These are phyloP conservation scores for Myotis yumanensis DNA, from an alignment of 2,113 vertebrate species.

Conservation along the genomic window DNA sequence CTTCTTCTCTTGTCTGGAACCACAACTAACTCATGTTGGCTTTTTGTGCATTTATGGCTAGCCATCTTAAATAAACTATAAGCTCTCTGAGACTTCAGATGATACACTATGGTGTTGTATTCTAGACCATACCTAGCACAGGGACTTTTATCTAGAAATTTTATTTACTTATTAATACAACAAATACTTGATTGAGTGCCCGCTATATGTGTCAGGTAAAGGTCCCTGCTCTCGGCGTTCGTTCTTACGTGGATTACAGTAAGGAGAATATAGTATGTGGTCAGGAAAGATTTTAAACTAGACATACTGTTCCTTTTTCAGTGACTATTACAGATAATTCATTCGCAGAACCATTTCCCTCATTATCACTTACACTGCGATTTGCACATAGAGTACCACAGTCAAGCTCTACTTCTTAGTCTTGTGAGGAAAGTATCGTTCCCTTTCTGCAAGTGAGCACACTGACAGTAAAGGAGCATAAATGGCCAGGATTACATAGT, in stretches of 20 bases:
- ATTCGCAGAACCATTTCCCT: background rate
- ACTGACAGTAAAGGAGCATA: background rate
- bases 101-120: background rate
- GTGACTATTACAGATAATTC: background rate
- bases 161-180: background rate
- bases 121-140: background rate
- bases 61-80: background rate
- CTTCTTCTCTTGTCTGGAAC: conserved; percentile 5
- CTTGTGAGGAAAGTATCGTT: background rate
- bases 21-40: background rate
- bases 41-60: background rate
- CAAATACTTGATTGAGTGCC: background rate
- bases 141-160: background rate
- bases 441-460: background rate
- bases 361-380: background rate
- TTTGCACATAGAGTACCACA: background rate
- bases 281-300: background rate
- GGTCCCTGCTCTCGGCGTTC: background rate
- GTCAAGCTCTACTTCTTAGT: background rate
- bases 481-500: background rate
- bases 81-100: background rate
- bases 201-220: background rate
- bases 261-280: background rate
- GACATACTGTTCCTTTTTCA: background rate
- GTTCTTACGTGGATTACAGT: background rate